Conservation (phyloP, 2,888 invertebrate genomes). For the Rotaria macrura region DNA sequence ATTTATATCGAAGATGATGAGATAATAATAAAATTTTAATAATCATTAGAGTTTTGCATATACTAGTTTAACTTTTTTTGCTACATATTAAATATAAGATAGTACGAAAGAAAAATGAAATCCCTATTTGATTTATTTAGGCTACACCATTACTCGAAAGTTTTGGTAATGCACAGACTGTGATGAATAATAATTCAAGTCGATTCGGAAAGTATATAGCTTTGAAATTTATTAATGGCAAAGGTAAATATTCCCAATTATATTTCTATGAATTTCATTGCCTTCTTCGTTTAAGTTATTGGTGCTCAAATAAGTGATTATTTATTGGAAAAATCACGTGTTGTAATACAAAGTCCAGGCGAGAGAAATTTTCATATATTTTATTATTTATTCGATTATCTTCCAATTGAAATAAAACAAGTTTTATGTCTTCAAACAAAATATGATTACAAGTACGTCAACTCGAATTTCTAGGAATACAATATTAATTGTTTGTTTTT, state of each 20-base stretch:
- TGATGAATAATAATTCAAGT: constrained; percentile 48
- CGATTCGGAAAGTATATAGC: constrained; percentile 48
- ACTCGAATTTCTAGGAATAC: too few species aligned
- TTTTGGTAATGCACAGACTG: constrained; percentile 48
- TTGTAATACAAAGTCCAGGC: constrained; percentile 42
- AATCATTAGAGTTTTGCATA: too few species aligned
- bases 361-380: constrained; percentile 49
- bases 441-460: neutral
- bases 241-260: constrained; percentile 37
- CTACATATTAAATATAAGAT: too few species aligned
- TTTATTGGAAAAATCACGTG: constrained; percentile 46
- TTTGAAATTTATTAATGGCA: constrained; percentile 42
- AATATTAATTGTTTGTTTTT: neutral
- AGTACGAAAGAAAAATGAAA: too few species aligned
- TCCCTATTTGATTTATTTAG: constrained; percentile 37
- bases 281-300: constrained; percentile 40
- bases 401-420: constrained; percentile 24
- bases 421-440: neutral
- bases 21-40: too few species aligned
- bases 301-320: constrained; percentile 49
- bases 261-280: neutral
- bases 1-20: too few species aligned
- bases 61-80: too few species aligned
- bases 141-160: constrained; percentile 47
- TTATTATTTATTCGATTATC: constrained; percentile 45